A percentile compares a stretch with the other conserved stretches of the same genome.
These are phyloP conservation scores for Porites rus DNA, from an alignment of 92 coral and sea anemone genomes.

Conservation along the genomic window DNA sequence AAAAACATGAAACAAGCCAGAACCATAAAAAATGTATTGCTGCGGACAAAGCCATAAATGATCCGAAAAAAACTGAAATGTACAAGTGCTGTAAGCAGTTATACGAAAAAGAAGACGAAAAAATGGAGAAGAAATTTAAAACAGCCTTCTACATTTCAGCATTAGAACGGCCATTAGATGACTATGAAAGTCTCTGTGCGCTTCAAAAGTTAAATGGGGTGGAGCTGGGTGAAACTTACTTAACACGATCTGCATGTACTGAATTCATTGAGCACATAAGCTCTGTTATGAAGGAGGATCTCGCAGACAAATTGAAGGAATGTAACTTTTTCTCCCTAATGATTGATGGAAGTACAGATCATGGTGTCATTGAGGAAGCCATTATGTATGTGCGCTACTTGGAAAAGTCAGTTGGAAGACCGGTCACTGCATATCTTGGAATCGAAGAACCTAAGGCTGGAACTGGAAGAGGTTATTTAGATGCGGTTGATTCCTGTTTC, in stretches of 20 bases:
- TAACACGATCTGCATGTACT: conserved; percentile 31
- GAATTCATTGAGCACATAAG: conserved; percentile 21
- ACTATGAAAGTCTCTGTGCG: conserved; percentile 21
- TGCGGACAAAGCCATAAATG: conserved; percentile 2
- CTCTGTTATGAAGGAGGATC: conserved; percentile 11
- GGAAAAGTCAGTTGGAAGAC: conserved; percentile 22
- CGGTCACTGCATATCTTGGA: conserved; percentile 14
- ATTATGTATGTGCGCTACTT: conserved; percentile 16
- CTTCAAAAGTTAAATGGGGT: conserved; percentile 33
- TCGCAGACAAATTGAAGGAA: background rate
- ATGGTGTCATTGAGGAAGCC: conserved; percentile 17
- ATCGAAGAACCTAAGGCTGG: conserved; percentile 39
- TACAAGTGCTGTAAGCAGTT: background rate
- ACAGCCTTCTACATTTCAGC: conserved; percentile 16
- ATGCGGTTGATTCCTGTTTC: background rate
- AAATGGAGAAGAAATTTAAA: conserved; percentile 20
- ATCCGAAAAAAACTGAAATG: background rate
- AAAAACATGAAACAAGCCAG: conserved; percentile 32
- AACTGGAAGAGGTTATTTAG: conserved; percentile 9
- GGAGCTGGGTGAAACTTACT: conserved; percentile 18
- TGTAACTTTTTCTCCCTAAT: conserved; percentile 27
- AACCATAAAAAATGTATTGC: conserved; percentile 4
- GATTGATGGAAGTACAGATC: conserved; percentile 37
- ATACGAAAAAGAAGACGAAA: background rate
- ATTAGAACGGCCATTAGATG: conserved; percentile 33